Evolutionary conservation across 2,888 invertebrate genomes (phyloP).

Genomic region (Biston betularia): DNA sequence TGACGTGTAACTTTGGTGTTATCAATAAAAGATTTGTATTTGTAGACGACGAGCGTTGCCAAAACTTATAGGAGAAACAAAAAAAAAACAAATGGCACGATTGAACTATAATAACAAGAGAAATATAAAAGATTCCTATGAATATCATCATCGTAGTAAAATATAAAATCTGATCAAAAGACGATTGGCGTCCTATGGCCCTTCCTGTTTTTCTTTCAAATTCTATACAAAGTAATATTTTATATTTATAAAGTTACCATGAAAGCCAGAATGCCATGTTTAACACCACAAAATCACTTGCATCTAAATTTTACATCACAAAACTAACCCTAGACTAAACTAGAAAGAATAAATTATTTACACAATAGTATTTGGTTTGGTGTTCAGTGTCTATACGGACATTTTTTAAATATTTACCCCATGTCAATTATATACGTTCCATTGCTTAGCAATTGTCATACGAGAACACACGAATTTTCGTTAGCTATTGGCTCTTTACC

Average conservation of each 20-base stretch:
- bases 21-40: too few relatives aligned
- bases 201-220: background rate
- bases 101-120: background rate
- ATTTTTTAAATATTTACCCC: slow-evolving; percentile 4
- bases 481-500: too few relatives aligned
- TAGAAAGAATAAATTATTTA: slow-evolving; percentile 42
- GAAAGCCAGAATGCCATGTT: background rate
- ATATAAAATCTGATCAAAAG: background rate
- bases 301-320: slow-evolving; percentile 18
- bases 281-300: background rate
- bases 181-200: background rate
- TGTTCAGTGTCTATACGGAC: slow-evolving; percentile 39
- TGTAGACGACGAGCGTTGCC: too few relatives aligned
- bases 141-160: background rate
- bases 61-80: too few relatives aligned
- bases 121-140: background rate
- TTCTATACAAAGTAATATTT: background rate
- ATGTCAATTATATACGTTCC: background rate
- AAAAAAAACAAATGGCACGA: background rate
- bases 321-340: slow-evolving; percentile 35
- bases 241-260: background rate
- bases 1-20: too few relatives aligned
- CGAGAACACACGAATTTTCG: background rate
- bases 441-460: background rate
- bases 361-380: slow-evolving; percentile 46